phyloP scores from a whole-genome alignment of 2,888 invertebrate species.

The Dynastes tityus region DNA sequence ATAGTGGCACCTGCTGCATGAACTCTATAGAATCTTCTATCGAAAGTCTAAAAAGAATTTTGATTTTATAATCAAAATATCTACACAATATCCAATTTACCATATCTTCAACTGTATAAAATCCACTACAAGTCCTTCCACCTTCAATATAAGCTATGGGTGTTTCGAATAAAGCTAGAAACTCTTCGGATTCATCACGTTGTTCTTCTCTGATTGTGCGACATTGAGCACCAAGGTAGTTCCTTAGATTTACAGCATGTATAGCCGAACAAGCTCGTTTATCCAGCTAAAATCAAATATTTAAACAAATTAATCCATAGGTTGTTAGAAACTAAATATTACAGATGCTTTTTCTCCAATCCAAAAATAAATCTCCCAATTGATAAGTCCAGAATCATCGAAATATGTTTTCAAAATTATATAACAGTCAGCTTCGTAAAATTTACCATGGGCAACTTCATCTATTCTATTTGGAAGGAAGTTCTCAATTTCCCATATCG shows the following conservation, averaged over 20 bases:
- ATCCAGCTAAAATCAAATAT: conserved; percentile 79
- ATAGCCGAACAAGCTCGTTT: conserved; percentile 98
- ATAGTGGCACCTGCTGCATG: conserved; percentile 91
- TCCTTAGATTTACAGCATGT: conserved; percentile 98
- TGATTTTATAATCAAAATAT: conserved; percentile 38
- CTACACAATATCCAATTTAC: conserved; percentile 74
- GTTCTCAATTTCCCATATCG: conserved; percentile 99
- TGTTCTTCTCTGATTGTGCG: conserved; percentile 98
- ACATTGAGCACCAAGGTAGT: conserved; percentile 94
- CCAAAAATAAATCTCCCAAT: conserved; percentile 99
- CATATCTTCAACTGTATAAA: conserved; percentile 96
- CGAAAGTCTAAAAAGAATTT: conserved; percentile 77
- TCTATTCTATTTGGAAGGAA: conserved; percentile 96
- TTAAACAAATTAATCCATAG: background rate
- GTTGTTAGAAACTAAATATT: conserved; percentile 63
- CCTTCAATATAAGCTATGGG: conserved; percentile 97
- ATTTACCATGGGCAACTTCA: conserved; percentile 96
- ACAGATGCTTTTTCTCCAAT: conserved; percentile 96
- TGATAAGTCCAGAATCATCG: conserved; percentile 87
- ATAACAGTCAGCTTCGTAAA: conserved; percentile 99
- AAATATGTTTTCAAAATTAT: conserved; percentile 92
- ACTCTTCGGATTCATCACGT: conserved; percentile 96
- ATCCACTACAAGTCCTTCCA: conserved; percentile 97
- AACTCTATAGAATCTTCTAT: conserved; percentile 89
- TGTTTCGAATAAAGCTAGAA: conserved; percentile 91